Conservation (phyloP, 2,797 vertebrate genomes). For the Microchirus variegatus region DNA sequence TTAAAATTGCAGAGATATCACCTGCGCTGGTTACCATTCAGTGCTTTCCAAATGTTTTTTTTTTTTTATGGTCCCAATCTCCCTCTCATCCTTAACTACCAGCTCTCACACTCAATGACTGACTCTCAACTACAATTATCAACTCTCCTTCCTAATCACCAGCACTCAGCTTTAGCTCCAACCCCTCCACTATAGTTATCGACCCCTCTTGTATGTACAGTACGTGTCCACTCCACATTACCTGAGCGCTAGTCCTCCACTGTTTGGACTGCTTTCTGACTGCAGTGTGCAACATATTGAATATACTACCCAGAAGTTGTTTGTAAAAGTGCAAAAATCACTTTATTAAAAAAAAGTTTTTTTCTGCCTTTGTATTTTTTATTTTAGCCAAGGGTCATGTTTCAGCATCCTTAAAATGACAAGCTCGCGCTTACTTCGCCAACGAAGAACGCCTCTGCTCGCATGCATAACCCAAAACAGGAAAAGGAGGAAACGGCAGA, state of each 20-base stretch:
- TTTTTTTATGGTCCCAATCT: constrained; percentile 37
- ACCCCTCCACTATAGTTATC: constrained; percentile 45
- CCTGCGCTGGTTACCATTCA: constrained; percentile 33
- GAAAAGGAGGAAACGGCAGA: too few relatives aligned
- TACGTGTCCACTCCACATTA: constrained; percentile 34
- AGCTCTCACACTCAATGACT: constrained; percentile 52
- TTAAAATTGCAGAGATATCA: constrained; percentile 29
- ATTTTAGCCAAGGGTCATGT: too few relatives aligned
- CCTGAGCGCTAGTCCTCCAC: constrained; percentile 26
- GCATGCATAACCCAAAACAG: too few relatives aligned
- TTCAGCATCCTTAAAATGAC: too few relatives aligned
- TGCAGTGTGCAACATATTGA: background rate
- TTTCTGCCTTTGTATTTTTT: too few relatives aligned
- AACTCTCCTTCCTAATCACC: constrained; percentile 66
- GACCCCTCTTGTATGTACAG: constrained; percentile 48
- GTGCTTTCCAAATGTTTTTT: constrained; percentile 50
- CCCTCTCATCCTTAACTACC: constrained; percentile 56
- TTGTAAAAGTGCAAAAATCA: too few relatives aligned
- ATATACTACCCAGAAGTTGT: too few relatives aligned
- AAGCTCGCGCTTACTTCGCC: too few relatives aligned
- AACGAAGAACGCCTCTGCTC: too few relatives aligned
- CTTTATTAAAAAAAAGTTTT: too few relatives aligned
- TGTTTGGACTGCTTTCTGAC: constrained; percentile 3
- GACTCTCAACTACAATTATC: constrained; percentile 65
- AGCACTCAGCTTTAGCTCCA: constrained; percentile 57